Percentiles rank a stretch among this genome's conserved stretches.
phyloP scores from a whole-genome alignment of 2,888 invertebrate genomes.

The Acanthacorydalis orientalis region DNA sequence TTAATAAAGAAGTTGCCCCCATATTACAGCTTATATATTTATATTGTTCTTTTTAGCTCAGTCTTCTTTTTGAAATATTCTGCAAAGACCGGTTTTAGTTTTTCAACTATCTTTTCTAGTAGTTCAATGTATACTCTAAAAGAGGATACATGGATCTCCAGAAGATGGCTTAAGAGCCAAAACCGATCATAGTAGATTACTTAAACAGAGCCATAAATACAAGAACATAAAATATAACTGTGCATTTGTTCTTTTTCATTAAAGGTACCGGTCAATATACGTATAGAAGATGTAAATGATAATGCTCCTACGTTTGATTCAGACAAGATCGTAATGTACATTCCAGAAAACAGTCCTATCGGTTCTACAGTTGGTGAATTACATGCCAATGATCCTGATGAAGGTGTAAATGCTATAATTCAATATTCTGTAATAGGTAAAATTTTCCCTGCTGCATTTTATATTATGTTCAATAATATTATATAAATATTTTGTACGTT shows the following conservation, averaged over 20 bases:
- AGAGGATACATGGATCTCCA: no score
- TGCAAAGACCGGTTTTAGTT: no score
- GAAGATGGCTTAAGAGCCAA: no score
- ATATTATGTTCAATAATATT: not conserved
- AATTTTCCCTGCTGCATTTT: conserved; percentile 5
- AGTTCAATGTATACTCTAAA: no score
- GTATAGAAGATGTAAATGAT: conserved; percentile 78
- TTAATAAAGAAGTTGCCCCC: no score
- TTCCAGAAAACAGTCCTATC: conserved; percentile 91
- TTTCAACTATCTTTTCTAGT: no score
- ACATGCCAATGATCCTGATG: conserved; percentile 81
- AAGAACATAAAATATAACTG: no score
- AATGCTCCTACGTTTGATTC: conserved; percentile 80
- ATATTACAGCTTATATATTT: no score
- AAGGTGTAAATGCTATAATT: conserved; percentile 78
- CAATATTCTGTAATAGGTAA: conserved; percentile 84
- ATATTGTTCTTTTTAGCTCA: no score
- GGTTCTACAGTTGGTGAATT: conserved; percentile 88
- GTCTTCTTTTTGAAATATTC: no score
- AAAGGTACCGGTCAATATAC: conserved; percentile 57
- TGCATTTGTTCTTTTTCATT: conserved; percentile 7
- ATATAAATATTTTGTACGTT: conserved; percentile 2
- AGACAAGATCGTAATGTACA: conserved; percentile 73
- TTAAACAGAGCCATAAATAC: no score
- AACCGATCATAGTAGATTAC: no score